These are phyloP conservation scores for Sarcophaga bullata DNA, from an alignment of 1,140 invertebrate species.

Conservation along the genomic window DNA sequence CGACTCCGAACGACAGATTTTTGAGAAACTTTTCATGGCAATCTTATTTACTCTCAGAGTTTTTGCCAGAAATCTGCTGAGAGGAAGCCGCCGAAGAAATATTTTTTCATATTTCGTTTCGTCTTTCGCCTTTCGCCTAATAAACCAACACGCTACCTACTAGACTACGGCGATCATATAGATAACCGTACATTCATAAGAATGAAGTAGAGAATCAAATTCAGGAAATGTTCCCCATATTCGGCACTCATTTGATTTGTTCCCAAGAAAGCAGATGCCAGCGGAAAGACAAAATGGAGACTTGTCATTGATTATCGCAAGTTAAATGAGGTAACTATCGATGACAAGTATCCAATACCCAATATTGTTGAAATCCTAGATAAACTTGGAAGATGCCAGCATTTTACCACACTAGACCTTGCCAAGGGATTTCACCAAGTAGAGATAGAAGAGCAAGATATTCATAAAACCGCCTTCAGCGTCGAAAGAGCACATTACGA, in stretches of 20 bases:
- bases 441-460: conserved; percentile 30
- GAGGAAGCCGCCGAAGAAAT: too few relatives aligned
- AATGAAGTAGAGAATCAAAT: not conserved
- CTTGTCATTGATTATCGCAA: conserved; percentile 34
- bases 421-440: conserved; percentile 36
- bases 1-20: too few relatives aligned
- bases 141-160: too few relatives aligned
- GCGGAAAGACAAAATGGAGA: conserved; percentile 37
- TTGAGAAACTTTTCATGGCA: too few relatives aligned
- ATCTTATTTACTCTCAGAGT: too few relatives aligned
- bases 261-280: conserved; percentile 13
- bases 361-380: conserved; percentile 38
- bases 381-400: conserved; percentile 30
- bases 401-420: conserved; percentile 43
- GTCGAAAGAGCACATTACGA: conserved; percentile 43
- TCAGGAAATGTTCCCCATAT: conserved; percentile 25
- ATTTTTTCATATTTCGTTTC: too few relatives aligned
- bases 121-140: too few relatives aligned
- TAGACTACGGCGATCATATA: too few relatives aligned
- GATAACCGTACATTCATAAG: too few relatives aligned
- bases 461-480: conserved; percentile 40
- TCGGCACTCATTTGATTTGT: conserved; percentile 12
- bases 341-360: conserved; percentile 40
- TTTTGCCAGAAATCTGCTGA: too few relatives aligned
- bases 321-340: conserved; percentile 35